A percentile compares a stretch with the other conserved stretches of the same genome.
These are phyloP conservation scores for Cheilosia pagana DNA, from an alignment of 2,888 invertebrate species.

Conservation along the genomic window DNA sequence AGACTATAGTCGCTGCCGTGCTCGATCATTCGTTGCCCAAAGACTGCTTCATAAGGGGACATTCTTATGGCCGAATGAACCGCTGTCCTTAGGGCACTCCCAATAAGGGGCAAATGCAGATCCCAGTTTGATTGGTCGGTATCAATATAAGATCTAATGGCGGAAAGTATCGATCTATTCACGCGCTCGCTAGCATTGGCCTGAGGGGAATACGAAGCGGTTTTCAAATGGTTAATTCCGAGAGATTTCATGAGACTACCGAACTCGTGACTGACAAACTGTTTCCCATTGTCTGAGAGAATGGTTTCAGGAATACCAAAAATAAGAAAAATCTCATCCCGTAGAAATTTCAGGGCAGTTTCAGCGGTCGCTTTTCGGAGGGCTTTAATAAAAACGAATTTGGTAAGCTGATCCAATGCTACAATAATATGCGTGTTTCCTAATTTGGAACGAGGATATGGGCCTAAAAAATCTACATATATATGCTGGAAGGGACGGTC, in stretches of 20 bases:
- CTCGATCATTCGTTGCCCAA: background rate
- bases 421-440: background rate
- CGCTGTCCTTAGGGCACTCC: background rate
- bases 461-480: background rate
- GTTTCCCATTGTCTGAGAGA: background rate
- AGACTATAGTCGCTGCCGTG: background rate
- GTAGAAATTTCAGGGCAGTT: background rate
- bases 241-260: background rate
- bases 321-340: background rate
- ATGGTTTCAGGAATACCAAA: background rate
- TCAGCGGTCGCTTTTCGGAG: background rate
- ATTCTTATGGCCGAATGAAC: background rate
- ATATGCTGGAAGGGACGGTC: background rate
- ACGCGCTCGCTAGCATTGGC: too few species aligned
- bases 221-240: background rate
- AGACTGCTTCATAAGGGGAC: background rate
- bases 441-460: background rate
- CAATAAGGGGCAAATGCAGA: background rate
- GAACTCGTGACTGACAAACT: background rate
- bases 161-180: too few species aligned
- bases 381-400: background rate
- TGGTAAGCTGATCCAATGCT: background rate
- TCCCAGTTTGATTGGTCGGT: background rate
- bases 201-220: too few species aligned
- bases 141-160: too few species aligned